Evolutionary conservation across 2,113 vertebrate species (phyloP), one percentile per base, ranked within the genome.

Genomic region (Sprattus sprattus): DNA sequence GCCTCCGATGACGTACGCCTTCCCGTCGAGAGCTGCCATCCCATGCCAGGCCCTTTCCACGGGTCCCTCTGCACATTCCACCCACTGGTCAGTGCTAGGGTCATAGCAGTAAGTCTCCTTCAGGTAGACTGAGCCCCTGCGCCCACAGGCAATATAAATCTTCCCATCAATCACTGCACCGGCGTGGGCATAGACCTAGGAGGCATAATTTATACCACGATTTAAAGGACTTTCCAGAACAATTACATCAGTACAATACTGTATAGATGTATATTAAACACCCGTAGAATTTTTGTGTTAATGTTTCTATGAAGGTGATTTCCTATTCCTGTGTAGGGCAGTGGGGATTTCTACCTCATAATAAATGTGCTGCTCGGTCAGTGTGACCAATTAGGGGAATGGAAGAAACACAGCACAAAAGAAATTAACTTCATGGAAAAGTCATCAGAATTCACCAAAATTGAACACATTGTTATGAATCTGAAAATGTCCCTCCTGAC

Each of bases 31-130:
- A 0, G 96, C 95, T 0, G 97, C 97, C 96, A 96, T 97, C 49
- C 97, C 97, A 0, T 99, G 98, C 98, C 98, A 99, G 4, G 98
- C 98, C 3, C 98, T 94, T 83, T 96, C 95, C 86, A 98, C 95
- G 0, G 97, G 97, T 7, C 98, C 95, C 0, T 97, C 95, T 0
- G 97, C 94, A 83, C 97, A 95, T 0, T 67, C 39, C 0, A 94
- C 93, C 98, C 97, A 99, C 1, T 87, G 84, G 88, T 98, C 93
- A 78, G 90, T 93, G 45, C 52, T 89, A 0, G 97, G 97, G 91
- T 99, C 96, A 0, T 96, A 99, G 88, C 96, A 97, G 80, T 95
- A 96, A 0, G 97, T 96, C 90, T 99, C 98, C 86, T 92, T 97
- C 82, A 99, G 92, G 89, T 99, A 99, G 5, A 94, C 94, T 44